A percentile compares a stretch with the other conserved stretches of the same genome.
These are phyloP conservation scores for Calameuta pallipes DNA, from an alignment of 2,888 invertebrate genomes.

Conservation along the genomic window DNA sequence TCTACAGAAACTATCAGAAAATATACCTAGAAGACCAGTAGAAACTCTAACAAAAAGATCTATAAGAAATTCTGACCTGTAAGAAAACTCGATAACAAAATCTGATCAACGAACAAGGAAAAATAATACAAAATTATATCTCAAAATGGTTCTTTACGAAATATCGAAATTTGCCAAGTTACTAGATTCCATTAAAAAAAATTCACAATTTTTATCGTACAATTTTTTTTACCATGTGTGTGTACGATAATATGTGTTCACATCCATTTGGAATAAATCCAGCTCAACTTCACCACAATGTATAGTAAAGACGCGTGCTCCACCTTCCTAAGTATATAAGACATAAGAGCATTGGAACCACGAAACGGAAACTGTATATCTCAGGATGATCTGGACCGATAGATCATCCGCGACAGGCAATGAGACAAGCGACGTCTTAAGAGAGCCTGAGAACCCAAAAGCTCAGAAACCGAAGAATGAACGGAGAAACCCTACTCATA, in stretches of 20 bases:
- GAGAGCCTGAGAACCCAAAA: not conserved
- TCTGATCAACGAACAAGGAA: not conserved
- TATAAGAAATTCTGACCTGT: not conserved
- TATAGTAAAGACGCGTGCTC: not conserved
- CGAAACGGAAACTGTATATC: slow-evolving; percentile 6
- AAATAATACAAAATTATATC: not conserved
- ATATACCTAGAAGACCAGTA: not conserved
- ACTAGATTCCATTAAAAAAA: not conserved
- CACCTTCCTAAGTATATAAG: not conserved
- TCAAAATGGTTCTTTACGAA: not conserved
- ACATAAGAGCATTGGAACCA: not conserved
- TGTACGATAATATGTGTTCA: not conserved
- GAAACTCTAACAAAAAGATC: not conserved
- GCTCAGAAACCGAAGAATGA: not conserved
- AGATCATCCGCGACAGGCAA: slow-evolving; percentile 8
- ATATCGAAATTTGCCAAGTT: not conserved
- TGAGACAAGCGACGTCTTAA: slow-evolving; percentile 1
- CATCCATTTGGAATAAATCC: not conserved
- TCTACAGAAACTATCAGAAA: not conserved
- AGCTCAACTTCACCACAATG: not conserved
- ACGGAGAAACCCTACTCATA: slow-evolving; percentile 1
- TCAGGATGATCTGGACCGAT: slow-evolving; percentile 6
- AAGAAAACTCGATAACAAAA: not conserved
- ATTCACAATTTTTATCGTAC: too few relatives aligned
- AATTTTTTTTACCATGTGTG: not conserved